phyloP scores from a whole-genome alignment of 2,113 vertebrate species.

The Ciconia boyciana region DNA sequence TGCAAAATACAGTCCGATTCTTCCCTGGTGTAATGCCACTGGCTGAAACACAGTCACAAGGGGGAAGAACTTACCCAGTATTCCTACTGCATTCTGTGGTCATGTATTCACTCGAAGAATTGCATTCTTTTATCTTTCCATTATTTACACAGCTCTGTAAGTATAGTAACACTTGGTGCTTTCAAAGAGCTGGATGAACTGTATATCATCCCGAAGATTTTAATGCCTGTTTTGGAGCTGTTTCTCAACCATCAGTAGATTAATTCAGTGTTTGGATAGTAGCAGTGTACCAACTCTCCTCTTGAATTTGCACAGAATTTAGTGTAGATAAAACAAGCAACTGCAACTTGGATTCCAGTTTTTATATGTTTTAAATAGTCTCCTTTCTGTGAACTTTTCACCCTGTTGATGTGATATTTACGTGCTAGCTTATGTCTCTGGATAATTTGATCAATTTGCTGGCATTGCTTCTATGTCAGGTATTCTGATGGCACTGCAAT shows the following conservation, averaged over 20 bases:
- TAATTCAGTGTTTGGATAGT: background rate
- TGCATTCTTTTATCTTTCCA: background rate
- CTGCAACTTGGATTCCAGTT: background rate
- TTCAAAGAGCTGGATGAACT: background rate
- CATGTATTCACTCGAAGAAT: background rate
- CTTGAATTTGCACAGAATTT: background rate
- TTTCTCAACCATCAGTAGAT: background rate
- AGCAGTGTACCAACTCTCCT: background rate
- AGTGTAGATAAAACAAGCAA: background rate
- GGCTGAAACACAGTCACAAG: background rate
- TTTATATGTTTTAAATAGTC: background rate
- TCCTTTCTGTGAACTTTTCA: background rate
- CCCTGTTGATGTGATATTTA: background rate
- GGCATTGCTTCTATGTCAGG: background rate
- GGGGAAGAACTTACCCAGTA: background rate
- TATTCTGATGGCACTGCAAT: background rate
- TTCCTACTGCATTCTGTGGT: background rate
- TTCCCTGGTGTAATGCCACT: background rate
- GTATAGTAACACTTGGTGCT: background rate
- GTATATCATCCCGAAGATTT: background rate
- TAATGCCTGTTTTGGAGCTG: background rate
- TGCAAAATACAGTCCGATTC: accelerated
- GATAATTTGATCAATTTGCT: background rate
- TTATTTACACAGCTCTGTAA: background rate
- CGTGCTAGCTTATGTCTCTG: background rate